Base-by-base conservation (phyloP, 1,140 invertebrate genomes). In the Dreissena rostriformis region DNA sequence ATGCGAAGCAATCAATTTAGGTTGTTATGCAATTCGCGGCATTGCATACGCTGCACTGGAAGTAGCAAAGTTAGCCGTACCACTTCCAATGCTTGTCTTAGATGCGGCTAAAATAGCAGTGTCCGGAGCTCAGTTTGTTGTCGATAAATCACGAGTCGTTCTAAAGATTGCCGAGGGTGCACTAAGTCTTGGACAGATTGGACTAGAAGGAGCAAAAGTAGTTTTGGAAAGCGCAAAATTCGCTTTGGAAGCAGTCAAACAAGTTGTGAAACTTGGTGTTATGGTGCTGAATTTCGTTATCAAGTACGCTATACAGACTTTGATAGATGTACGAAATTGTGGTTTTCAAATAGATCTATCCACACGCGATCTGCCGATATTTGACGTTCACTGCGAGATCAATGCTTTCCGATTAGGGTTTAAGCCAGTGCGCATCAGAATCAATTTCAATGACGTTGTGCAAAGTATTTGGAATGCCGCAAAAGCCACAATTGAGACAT, bases 281-380 rank as follows among this genome's bases (percentile, higher is more conserved):
- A 39, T 78, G 1, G 75, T 71, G 17, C 26, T 84, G n/a, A 39
- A 71, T 14, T 72, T 84, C 61, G 57, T 85, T 51, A 73, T 81
- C 22, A 66, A 72, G 26, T 57, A 63, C 39, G 70, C 55, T 24
- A 11, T 81, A 26, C n/a, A 77, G n/a, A 63, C 17, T 71, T 28
- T 84, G 12, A 80, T 85, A 17, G 83, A 85, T 57, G 77, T 85
- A 29, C 29, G 61, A 39, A 79, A 85, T 22, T 85, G 83, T 80
- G 83, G 83, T 1, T 85, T 85, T 63, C 24, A 67, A 24, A 49
- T 81, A 63, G 61, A 85, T 66, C n/a, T 85, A 24, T 72, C 70
- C n/a, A 85, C 77, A 53, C 57, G 15, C 15, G 76, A 80, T 61
- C 28, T 74, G 17, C 72, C 70, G 19, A 29, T 80, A 5, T 85